A percentile compares a stretch with the other conserved stretches of the same genome.
phyloP scores from a whole-genome alignment of 1,140 invertebrate species.

The Drosophila ambigua region DNA sequence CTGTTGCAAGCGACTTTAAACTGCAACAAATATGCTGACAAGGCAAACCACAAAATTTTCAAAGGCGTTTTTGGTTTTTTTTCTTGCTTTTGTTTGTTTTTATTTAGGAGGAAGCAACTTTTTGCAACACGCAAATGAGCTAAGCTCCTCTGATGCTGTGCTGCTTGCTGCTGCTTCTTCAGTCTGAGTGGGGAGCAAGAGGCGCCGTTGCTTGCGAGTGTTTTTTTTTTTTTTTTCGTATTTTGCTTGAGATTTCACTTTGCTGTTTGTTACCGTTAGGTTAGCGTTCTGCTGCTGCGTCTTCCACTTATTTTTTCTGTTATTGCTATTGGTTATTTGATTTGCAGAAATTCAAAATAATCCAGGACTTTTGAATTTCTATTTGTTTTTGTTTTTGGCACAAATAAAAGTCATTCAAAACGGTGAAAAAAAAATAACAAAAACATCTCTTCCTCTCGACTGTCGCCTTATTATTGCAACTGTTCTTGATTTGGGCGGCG shows the following conservation, averaged over 20 bases:
- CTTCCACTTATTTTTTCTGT: neutral
- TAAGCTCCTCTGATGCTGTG: conserved; percentile 12
- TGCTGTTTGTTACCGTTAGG: conserved; percentile 44
- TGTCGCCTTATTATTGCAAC: too few relatives aligned
- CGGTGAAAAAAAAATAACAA: conserved; percentile 39
- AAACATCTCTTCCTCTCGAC: too few relatives aligned
- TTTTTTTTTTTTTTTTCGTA: conserved; percentile 13
- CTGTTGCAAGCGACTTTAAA: conserved; percentile 1
- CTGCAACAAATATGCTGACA: conserved; percentile 2
- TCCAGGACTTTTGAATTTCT: conserved; percentile 81
- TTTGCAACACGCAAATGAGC: conserved; percentile 14
- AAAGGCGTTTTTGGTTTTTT: conserved; percentile 7
- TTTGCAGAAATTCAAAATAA: conserved; percentile 78
- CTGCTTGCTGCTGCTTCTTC: conserved; percentile 36
- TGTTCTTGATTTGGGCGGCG: too few relatives aligned
- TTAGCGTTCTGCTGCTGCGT: conserved; percentile 11
- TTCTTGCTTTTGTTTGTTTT: conserved; percentile 7
- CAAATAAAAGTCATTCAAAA: conserved; percentile 29
- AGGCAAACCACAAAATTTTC: conserved; percentile 32
- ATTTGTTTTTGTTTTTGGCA: conserved; percentile 4
- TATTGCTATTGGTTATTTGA: conserved; percentile 27
- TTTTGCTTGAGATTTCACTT: conserved; percentile 75
- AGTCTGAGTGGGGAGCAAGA: too few relatives aligned
- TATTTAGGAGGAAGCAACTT: conserved; percentile 23
- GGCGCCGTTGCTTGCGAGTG: conserved; percentile 9